Evolutionary conservation across 2,888 invertebrate genomes (phyloP), one percentile per base, ranked within the genome.

Genomic region (Atethmia centrago): DNA sequence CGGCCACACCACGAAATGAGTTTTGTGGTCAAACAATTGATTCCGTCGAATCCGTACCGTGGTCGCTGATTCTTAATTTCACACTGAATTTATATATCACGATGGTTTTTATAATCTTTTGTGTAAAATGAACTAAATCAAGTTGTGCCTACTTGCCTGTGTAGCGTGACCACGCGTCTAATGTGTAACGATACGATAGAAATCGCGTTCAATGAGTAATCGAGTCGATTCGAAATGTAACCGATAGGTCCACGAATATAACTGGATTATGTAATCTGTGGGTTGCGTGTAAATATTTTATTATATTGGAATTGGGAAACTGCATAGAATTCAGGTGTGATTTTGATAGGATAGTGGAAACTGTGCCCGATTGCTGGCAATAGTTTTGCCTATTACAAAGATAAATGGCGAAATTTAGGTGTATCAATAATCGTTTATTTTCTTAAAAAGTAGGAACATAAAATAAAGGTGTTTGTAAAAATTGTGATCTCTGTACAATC

Each of bases 1-100:
- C 90, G 87, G 90, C 90, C 91, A 90, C 88, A 87, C 86, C 85
- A 87, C 90, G 91, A 93, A 95, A 95, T 95, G 93, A 95, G 93
- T 93, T 95, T 92, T 95, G 95, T 93, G 95, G 95, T 95, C 92
- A 93, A 94, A 95, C 94, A 95, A 95, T 95, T 88, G 93, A 86
- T 81, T 89, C 88, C 85, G 89, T 90, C 89, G 88, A 86, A 89
- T 83, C 81, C 86, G 80, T 85, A 85, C 82, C 84, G 85, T 88
- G 87, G 84, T 86, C 82, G 79, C 81, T 86, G 88, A 89, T 89
- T 92, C 91, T 92, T 95, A 94, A 95, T 95, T 95, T 96, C 95
- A 95, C 95, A 95, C 93, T 89, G 90, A 90, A 93, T 95, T 93
- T 93, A 92, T 92, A 88, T 79, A 78, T 71, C 55, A 76, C 69